Conservation (phyloP, 2,888 invertebrate species). For the Marasmarcha lunaedactyla region DNA sequence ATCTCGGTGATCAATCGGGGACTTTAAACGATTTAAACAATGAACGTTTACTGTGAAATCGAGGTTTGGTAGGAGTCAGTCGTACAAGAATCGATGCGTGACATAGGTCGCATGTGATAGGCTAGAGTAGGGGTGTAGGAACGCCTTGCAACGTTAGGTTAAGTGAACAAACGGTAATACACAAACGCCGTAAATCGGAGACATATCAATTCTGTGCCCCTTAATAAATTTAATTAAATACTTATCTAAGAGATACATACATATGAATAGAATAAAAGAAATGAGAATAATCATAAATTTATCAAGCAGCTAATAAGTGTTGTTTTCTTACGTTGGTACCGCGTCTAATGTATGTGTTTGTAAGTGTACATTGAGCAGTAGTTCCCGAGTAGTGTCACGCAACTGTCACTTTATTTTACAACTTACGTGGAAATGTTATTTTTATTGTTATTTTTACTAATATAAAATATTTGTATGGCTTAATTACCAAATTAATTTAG, state of each 20-base stretch:
- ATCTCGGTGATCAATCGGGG: background rate
- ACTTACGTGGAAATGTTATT: slow-evolving; percentile 29
- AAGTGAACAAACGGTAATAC: slow-evolving; percentile 65
- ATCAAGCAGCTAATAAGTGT: slow-evolving; percentile 63
- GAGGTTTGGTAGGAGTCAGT: slow-evolving; percentile 25
- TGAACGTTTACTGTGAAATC: slow-evolving; percentile 50
- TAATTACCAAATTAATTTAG: slow-evolving; percentile 63
- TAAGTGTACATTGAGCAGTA: slow-evolving; percentile 28
- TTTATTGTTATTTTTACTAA: slow-evolving; percentile 48
- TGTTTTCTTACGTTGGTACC: slow-evolving; percentile 50
- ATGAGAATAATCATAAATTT: slow-evolving; percentile 65
- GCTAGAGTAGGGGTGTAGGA: slow-evolving; percentile 61
- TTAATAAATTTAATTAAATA: slow-evolving; percentile 72
- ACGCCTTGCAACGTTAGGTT: slow-evolving; percentile 67
- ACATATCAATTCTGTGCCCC: slow-evolving; percentile 86
- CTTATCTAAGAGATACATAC: slow-evolving; percentile 68
- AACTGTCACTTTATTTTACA: slow-evolving; percentile 33
- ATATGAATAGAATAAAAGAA: slow-evolving; percentile 60
- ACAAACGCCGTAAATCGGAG: slow-evolving; percentile 80
- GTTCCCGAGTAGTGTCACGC: slow-evolving; percentile 57
- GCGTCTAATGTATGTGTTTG: slow-evolving; percentile 41
- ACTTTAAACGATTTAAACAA: slow-evolving; percentile 8
- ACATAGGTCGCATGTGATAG: slow-evolving; percentile 66
- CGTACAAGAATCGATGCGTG: slow-evolving; percentile 33
- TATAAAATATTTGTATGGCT: slow-evolving; percentile 45